Evolutionary conservation across 2,113 vertebrate genomes (phyloP), one percentile per base, ranked within the genome.

Genomic region (Hepsetus odoe): DNA sequence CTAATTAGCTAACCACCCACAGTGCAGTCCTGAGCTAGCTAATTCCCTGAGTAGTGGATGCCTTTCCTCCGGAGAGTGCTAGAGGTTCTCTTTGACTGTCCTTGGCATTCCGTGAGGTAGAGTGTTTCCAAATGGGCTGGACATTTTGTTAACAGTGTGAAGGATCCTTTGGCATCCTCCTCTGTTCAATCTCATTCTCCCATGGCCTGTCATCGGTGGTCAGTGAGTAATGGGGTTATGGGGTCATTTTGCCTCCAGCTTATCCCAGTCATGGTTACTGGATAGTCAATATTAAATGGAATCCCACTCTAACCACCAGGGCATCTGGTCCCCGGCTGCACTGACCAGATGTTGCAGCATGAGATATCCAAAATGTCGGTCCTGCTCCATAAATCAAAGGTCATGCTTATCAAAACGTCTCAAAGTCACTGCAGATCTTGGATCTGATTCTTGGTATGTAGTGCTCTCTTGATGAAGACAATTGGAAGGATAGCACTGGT

Each of bases 311-410:
- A 75, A 75, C 83, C 88, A 87, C 84, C 85, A 46, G 85, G 82
- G 73, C 67, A 67, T 80, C 85, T 91, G 88, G 83, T 85, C 83
- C 88, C 92, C 91, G 89, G 91, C 91, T 92, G 90, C 88, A 78
- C 70, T 74, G 77, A 72, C 80, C 74, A 85, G 76, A 83, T 80
- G 84, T 84, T 83, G 80, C 64, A 79, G 80, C 69, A 6, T 24
- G 51, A 26, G 49, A 32, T 33, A 53, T 3, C 13, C 7, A 11
- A 35, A 64, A 18, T 33, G 30, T 33, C 16, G 28, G 9, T 20
- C 59, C 59, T 16, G 13, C 58, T 32, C 58, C 14, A 28, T 18
- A 32, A 61, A 28, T 30, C 24, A 61, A 12, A 18, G 58, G 58
- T 61, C 58, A 61, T 5, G 28, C 58, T 12, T 61, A 61, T 32